A percentile compares a stretch with the other conserved stretches of the same genome.
Evolutionary conservation across 2,113 vertebrate species (phyloP).

Genomic region (Eublepharis macularius): DNA sequence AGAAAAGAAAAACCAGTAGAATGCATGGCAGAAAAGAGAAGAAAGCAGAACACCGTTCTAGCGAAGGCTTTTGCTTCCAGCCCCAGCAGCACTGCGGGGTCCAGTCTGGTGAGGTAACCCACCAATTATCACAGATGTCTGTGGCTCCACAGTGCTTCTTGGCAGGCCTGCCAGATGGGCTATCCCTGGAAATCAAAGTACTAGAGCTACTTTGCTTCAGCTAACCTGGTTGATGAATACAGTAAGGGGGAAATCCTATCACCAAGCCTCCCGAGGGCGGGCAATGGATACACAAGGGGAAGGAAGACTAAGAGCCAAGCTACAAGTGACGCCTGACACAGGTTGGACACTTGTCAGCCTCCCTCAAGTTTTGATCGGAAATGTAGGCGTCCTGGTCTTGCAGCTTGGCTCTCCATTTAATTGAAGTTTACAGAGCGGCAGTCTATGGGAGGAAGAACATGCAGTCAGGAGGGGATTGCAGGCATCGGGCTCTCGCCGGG

Average conservation of each 20-base stretch:
- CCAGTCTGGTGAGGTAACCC: slow-evolving; percentile 25
- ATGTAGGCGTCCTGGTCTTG: too few relatives aligned
- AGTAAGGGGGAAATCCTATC: background rate
- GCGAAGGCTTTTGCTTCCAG: slow-evolving; percentile 21
- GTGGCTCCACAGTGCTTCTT: background rate
- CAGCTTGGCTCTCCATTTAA: too few relatives aligned
- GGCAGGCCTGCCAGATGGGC: background rate
- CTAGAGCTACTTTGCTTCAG: background rate
- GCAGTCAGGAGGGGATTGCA: slow-evolving; percentile 10
- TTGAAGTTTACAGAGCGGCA: too few relatives aligned
- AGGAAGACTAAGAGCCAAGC: too few relatives aligned
- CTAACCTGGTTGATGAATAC: background rate
- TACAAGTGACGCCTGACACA: too few relatives aligned
- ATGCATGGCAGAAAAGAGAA: slow-evolving; percentile 2
- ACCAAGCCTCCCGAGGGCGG: background rate
- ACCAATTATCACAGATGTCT: background rate
- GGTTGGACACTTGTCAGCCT: too few relatives aligned
- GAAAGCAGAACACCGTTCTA: slow-evolving; percentile 2
- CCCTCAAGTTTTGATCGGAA: too few relatives aligned
- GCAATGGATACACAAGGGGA: background rate
- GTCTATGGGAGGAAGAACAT: too few relatives aligned
- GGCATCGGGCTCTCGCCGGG: too few relatives aligned
- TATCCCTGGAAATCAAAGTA: slow-evolving; percentile 29
- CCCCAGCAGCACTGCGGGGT: background rate
- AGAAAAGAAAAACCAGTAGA: too few relatives aligned